Base-by-base conservation (phyloP, 2,113 vertebrate genomes). In the Percopsis transmontana region DNA sequence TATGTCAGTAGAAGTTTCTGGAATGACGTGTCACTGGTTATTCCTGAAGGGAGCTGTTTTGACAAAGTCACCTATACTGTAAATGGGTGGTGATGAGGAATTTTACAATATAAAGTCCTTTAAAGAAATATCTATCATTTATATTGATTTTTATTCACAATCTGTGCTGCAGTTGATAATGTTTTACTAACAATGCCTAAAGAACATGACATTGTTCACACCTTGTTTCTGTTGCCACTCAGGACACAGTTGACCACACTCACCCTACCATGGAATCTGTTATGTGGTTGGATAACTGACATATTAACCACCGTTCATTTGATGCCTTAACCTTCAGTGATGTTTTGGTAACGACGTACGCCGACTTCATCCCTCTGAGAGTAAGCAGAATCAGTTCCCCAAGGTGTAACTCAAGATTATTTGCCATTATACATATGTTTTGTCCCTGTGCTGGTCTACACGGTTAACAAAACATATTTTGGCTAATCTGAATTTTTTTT, bases 241-340 rank as follows among this genome's bases (percentile, higher is more conserved):
- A 16, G 33, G 21, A 9, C 47, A 42, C 2, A 55, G 61, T 54
- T 40, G 16, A 68, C 40, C 3, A 24, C 13, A 19, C 58, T 59
- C 39, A 56, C 4, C 27, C n/a, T n/a, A 9, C 60, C 41, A 3
- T 44, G 55, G 52, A 67, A 10, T 27, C 24, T 38, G 12, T 47
- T 33, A 38, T 41, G 20, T 51, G 20, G 68, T 54, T 72, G 42
- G 59, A 71, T 75, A 60, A 78, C 72, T 79, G 45, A 83, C 79
- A 55, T 54, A 85, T 84, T 79, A 86, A 85, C 57, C 59, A 47
- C 68, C 44, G 12, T 52, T 53, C 1, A 9, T 55, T 62, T 63
- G 10, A n/a, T 3, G 5, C 68, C 9, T 18, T 2, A 73, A 19
- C 5, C 44, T 12, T 14, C 5, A 14, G n/a, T 71, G 66, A 42